Evolutionary conservation across 2,888 invertebrate genomes (phyloP), one percentile per base, ranked within the genome.

Genomic region (Augochlorella aurata): DNA sequence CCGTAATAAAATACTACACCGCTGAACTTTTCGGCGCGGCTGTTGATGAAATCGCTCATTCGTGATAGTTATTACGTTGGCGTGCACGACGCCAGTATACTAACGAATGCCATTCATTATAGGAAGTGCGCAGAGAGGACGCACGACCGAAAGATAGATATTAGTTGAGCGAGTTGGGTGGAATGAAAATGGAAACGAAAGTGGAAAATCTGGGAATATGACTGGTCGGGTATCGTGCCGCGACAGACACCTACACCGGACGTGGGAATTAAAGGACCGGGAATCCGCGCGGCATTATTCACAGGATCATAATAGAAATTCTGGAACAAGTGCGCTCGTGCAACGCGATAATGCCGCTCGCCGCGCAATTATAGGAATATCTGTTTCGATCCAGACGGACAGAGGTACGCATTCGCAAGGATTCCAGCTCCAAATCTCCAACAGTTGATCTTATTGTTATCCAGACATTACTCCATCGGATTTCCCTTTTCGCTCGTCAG

Each of bases 221-320:
- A 61, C 63, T 74, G 72, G 45, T 49, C 72, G 2, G 86, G 84
- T 90, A 90, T 90, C 89, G 82, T 88, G 84, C 78, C 84, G 76
- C 80, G 83, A 82, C 89, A 90, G 90, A 86, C 84, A 87, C 83
- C 75, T 79, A 79, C 82, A 69, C 74, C 79, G 86, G 82, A 78
- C 73, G 85, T 84, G 85, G 80, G 88, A 88, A 87, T 85, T 82
- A 83, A 89, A 89, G 89, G 89, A 88, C 87, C 68, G 83, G 77
- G 8, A 79, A 83, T 88, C 79, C 75, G 69, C 80, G 77, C 75
- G 87, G 87, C 79, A 88, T 88, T 88, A 88, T 88, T 87, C 88
- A 79, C 76, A 66, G 74, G 78, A 74, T 88, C 82, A 88, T 88
- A 88, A 88, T 88, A 85, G 88, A 81, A 77, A 74, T 73, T 66